Conservation (phyloP, 1,140 invertebrate species). For the Aphidius gifuensis region DNA sequence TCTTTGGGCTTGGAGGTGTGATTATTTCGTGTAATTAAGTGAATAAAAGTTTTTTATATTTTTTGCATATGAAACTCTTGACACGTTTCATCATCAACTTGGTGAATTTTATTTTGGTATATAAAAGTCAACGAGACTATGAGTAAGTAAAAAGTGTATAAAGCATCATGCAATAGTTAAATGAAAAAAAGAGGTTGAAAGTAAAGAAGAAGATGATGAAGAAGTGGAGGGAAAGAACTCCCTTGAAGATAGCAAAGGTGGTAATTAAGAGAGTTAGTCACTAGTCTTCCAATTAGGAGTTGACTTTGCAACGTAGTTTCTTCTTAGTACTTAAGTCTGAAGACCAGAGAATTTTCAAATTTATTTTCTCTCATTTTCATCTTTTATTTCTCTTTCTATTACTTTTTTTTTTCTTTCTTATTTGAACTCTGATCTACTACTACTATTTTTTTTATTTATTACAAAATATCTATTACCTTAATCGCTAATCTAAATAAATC, state of each 20-base stretch:
- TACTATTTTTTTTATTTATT: too few relatives aligned
- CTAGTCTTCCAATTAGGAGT: slow-evolving; percentile 54
- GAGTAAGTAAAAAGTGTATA: too few relatives aligned
- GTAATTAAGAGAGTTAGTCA: slow-evolving; percentile 58
- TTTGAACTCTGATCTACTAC: not conserved
- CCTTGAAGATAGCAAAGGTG: slow-evolving; percentile 44
- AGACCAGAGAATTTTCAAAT: slow-evolving; percentile 34
- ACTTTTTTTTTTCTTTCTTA: not conserved
- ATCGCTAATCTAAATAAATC: too few relatives aligned
- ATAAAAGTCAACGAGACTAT: too few relatives aligned
- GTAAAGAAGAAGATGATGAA: slow-evolving; percentile 1
- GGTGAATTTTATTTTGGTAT: too few relatives aligned
- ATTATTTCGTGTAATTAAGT: slow-evolving; percentile 57
- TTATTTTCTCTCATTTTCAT: not conserved
- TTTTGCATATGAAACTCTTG: slow-evolving; percentile 22
- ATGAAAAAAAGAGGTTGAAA: slow-evolving; percentile 14
- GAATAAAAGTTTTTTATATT: slow-evolving; percentile 47
- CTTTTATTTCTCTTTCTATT: not conserved
- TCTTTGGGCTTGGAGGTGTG: slow-evolving; percentile 23
- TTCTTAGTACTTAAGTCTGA: not conserved
- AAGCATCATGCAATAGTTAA: too few relatives aligned
- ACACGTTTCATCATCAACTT: not conserved
- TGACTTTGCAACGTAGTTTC: slow-evolving; percentile 26
- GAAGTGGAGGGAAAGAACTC: slow-evolving; percentile 3
- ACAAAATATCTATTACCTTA: too few relatives aligned